These are phyloP conservation scores for Melipona bicolor DNA, from an alignment of 2,888 invertebrate genomes.

Conservation along the genomic window DNA sequence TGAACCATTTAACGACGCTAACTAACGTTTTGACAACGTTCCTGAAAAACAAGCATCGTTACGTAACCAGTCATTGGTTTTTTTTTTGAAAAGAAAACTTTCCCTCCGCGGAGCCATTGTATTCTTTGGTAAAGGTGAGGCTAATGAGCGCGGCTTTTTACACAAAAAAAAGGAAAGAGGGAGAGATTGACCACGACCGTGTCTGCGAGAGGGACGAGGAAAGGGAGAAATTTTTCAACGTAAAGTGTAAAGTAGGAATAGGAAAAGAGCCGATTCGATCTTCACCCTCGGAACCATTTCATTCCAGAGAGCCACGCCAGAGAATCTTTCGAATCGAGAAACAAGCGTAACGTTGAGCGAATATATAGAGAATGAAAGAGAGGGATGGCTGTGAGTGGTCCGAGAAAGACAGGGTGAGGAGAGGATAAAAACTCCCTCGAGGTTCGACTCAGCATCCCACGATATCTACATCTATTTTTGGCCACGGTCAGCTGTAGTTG, in stretches of 20 bases:
- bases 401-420: conserved; percentile 45
- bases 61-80: conserved; percentile 35
- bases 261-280: conserved; percentile 70
- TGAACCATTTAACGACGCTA: conserved; percentile 17
- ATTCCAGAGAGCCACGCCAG: conserved; percentile 55
- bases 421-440: conserved; percentile 68
- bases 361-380: conserved; percentile 49
- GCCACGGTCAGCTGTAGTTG: conserved; percentile 79
- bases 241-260: conserved; percentile 58
- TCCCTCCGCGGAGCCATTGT: conserved; percentile 43
- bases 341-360: conserved; percentile 64
- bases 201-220: not conserved
- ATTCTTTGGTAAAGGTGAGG: conserved; percentile 47
- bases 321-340: conserved; percentile 66
- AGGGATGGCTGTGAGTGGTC: conserved; percentile 26
- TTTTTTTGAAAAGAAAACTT: conserved; percentile 21
- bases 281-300: conserved; percentile 71
- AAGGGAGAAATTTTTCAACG: conserved; percentile 62
- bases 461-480: conserved; percentile 79
- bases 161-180: conserved; percentile 8
- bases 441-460: conserved; percentile 72
- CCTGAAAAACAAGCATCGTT: conserved; percentile 35
- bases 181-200: conserved; percentile 2
- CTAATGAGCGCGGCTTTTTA: conserved; percentile 63
- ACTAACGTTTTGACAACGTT: conserved; percentile 11